A percentile compares a stretch with the other conserved stretches of the same genome.
phyloP scores from a whole-genome alignment of 2,888 invertebrate genomes.

The Imbricaverruca yamaguchii region DNA sequence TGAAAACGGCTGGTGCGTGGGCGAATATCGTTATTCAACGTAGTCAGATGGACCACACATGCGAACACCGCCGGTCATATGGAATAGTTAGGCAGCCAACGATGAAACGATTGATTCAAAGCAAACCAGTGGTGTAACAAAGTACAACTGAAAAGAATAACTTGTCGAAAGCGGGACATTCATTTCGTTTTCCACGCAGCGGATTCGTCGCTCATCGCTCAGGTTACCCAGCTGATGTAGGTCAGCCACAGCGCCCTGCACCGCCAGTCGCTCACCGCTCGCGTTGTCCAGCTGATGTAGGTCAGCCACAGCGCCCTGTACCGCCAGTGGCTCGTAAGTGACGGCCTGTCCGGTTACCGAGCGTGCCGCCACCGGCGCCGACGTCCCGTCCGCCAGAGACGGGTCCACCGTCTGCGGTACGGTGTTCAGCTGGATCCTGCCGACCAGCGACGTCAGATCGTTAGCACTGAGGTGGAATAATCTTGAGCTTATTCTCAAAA shows the following conservation, averaged over 20 bases:
- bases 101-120: no score
- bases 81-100: no score
- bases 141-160: no score
- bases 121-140: no score
- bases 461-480: no score
- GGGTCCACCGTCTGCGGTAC: conserved; percentile 42
- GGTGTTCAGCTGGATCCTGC: conserved; percentile 39
- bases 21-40: no score
- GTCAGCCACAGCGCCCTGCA: conserved; percentile 43
- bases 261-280: conserved; percentile 41
- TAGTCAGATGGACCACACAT: no score
- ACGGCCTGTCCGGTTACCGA: neutral
- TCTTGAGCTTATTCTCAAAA: no score
- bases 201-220: conserved; percentile 42
- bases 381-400: conserved; percentile 34
- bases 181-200: no score
- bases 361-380: neutral
- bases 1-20: no score
- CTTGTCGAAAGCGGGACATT: no score
- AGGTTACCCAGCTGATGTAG: conserved; percentile 63
- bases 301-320: conserved; percentile 44
- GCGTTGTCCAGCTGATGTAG: conserved; percentile 63
- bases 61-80: no score
- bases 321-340: neutral
- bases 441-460: neutral